A percentile compares a stretch with the other conserved stretches of the same genome.
Evolutionary conservation across 2,797 vertebrate species (phyloP).

Genomic region (Gymnodraco acuticeps): DNA sequence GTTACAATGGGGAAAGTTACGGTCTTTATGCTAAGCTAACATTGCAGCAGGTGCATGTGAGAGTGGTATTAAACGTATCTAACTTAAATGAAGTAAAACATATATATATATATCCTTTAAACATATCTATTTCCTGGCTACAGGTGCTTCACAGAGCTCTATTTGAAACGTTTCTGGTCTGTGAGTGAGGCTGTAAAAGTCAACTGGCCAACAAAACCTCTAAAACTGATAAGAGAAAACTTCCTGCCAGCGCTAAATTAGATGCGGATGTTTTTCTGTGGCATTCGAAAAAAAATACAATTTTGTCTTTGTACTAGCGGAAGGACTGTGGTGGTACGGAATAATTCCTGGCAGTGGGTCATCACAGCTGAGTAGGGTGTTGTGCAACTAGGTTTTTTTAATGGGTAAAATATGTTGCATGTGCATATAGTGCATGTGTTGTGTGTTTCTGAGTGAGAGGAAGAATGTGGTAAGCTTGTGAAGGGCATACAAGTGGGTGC

Average conservation of each 20-base stretch:
- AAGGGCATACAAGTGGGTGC: slow-evolving; percentile 67
- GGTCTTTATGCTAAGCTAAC: background rate
- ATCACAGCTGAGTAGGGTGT: slow-evolving; percentile 69
- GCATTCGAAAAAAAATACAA: slow-evolving; percentile 20
- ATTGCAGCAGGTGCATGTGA: background rate
- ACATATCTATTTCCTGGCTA: background rate
- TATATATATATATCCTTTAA: background rate
- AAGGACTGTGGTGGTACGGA: slow-evolving; percentile 55
- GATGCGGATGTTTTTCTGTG: slow-evolving; percentile 67
- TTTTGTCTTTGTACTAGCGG: slow-evolving; percentile 50
- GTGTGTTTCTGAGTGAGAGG: slow-evolving; percentile 43
- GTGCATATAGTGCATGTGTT: slow-evolving; percentile 31
- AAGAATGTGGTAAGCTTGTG: slow-evolving; percentile 71
- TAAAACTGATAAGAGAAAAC: slow-evolving; percentile 81
- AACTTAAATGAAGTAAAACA: background rate
- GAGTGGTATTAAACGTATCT: background rate
- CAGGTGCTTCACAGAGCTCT: background rate
- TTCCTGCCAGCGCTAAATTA: slow-evolving; percentile 75
- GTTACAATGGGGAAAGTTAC: background rate
- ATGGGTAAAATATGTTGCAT: slow-evolving; percentile 59
- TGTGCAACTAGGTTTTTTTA: slow-evolving; percentile 51
- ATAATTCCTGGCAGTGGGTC: slow-evolving; percentile 68
- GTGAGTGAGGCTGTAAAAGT: slow-evolving; percentile 48
- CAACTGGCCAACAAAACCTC: slow-evolving; percentile 75
- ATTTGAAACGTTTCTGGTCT: slow-evolving; percentile 18